Evolutionary conservation across 2,888 invertebrate species (phyloP).

Genomic region (Ectemnius lituratus): DNA sequence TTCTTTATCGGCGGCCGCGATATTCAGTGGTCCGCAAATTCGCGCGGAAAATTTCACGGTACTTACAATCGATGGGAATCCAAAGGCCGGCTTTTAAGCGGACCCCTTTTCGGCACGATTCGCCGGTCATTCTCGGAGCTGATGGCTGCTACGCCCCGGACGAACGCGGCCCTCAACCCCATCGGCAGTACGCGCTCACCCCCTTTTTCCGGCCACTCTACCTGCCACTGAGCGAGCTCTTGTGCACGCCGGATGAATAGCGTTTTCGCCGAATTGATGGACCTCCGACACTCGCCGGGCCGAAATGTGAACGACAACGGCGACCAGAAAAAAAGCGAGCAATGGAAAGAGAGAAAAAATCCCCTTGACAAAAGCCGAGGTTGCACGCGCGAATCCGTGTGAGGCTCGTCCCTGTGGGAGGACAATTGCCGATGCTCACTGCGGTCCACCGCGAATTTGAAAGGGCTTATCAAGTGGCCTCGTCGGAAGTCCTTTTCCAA

Average conservation of each 20-base stretch:
- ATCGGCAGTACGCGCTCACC: constrained; percentile 10
- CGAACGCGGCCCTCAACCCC: constrained; percentile 29
- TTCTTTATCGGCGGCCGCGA: constrained; percentile 46
- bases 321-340: constrained; percentile 19
- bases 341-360: constrained; percentile 16
- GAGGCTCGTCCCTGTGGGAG: too few relatives aligned
- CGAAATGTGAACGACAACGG: constrained; percentile 28
- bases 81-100: constrained; percentile 54
- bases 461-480: too few relatives aligned
- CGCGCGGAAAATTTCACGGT: constrained; percentile 49
- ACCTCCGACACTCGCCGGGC: constrained; percentile 48
- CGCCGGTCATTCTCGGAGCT: constrained; percentile 20
- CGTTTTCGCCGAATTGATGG: constrained; percentile 58
- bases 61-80: constrained; percentile 51
- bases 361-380: background rate
- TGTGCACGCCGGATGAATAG: constrained; percentile 48
- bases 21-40: constrained; percentile 42
- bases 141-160: constrained; percentile 26
- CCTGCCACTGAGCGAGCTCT: constrained; percentile 31
- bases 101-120: constrained; percentile 36
- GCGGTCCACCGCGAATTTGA: too few relatives aligned
- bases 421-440: too few relatives aligned
- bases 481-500: too few relatives aligned
- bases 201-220: constrained; percentile 48
- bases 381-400: background rate